These are phyloP conservation scores for Stichodactyla helianthus DNA, from an alignment of 64 coral and sea anemone species.

Conservation along the genomic window DNA sequence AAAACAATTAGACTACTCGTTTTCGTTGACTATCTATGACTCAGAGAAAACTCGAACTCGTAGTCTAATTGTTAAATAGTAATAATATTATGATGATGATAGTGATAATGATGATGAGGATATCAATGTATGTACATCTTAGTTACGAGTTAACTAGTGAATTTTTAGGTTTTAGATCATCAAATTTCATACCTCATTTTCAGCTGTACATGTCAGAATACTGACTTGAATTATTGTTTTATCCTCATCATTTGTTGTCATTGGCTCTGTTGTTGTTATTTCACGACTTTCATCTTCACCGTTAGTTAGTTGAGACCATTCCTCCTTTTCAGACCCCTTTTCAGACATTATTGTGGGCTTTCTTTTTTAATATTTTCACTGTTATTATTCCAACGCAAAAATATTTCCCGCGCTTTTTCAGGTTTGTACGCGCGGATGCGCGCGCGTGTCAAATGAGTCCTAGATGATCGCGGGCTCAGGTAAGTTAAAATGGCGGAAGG, in stretches of 20 bases:
- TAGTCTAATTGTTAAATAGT: no score
- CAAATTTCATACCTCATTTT: neutral
- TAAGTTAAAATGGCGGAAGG: slow-evolving; percentile 57
- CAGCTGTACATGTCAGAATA: neutral
- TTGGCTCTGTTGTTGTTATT: neutral
- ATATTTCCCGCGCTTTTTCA: slow-evolving; percentile 50
- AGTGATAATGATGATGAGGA: no score
- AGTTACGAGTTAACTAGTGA: no score
- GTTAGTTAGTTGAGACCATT: neutral
- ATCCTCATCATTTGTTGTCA: neutral
- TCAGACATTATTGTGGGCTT: neutral
- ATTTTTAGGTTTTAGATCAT: no score
- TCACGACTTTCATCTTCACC: neutral
- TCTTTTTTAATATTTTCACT: neutral
- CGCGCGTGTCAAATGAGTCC: neutral
- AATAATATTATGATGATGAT: no score
- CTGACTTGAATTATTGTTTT: neutral
- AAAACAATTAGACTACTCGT: no score
- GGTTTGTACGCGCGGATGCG: neutral
- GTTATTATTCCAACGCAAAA: no score
- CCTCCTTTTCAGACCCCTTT: neutral
- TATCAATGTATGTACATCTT: no score
- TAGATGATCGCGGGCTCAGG: neutral
- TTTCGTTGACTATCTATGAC: no score
- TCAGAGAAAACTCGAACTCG: no score